Evolutionary conservation across 2,113 vertebrate species (phyloP), one percentile per base, ranked within the genome.

Genomic region (Cynopterus brachyotis): DNA sequence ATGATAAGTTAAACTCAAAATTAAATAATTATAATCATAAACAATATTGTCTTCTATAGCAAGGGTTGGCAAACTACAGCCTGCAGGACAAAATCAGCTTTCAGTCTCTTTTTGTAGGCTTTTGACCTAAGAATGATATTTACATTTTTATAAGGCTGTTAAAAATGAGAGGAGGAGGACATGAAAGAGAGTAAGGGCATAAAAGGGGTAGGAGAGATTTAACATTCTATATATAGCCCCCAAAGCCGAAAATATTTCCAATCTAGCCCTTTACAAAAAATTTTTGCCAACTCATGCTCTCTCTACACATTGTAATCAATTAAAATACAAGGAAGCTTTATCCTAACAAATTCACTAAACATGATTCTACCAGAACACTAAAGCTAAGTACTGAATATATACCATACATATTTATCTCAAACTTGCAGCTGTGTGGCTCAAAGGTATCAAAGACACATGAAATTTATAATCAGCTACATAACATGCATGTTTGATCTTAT

Each of bases 261-360:
- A 53, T 53, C 66, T 60, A 75, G n/a, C 79, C 30, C 40, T 94
- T 57, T 60, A 92, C 16, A 45, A 64, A 80, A 55, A 92, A 59
- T 55, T 9, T 57, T 78, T 90, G 40, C 26, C 16, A 76, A 91
- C 6, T 4, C 22, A 85, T 86, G 67, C 12, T 81, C 26, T 75
- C 12, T 81, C 26, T 75, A 73, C 9, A 84, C 3, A 55, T 1
- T 88, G 8, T 69, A 95, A 84, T 85, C 50, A 89, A 89, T 60
- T 96, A 97, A 92, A 95, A 81, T 35, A 90, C 60, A 89, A 87
- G 53, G 17, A 90, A 87, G 32, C 1, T 37, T 69, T 76, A 89
- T 40, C 45, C 42, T 89, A 86, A 92, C 15, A 82, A 72, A 78
- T 89, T 89, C 45, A 95, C 64, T 92, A 95, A 91, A 92, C 3